Base-by-base conservation (phyloP, 2,888 invertebrate genomes). In the Carcina quercana region DNA sequence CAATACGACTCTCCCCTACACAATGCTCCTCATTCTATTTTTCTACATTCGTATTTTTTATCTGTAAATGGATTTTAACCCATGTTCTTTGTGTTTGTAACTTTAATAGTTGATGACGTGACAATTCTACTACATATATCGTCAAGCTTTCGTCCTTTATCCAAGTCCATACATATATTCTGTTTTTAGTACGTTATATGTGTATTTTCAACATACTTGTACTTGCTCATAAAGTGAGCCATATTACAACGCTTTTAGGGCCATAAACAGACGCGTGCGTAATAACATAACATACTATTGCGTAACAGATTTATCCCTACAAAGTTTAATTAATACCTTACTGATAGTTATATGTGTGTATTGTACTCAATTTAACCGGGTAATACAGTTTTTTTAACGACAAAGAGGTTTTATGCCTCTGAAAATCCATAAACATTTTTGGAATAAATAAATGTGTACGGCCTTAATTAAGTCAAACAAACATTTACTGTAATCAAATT, bases 51-150 rank as follows among this genome's bases (percentile, higher is more conserved):
- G 24, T 22, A 55, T 53, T 60, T 60, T 60, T 59, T 56, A 59
- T 57, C 45, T 51, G 44, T 70, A 72, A 71, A 64, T 64, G 62
- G 63, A 71, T 72, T 72, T 52, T 8, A 15, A 38, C 43, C 28
- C n/a, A n/a, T 21, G 28, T 5, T 43, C 37, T 43, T 29, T 42
- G 43, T 59, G 47, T 40, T 28, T 24, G 37, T 35, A 44, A 25
- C 35, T 57, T 60, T 57, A 58, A 59, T 57, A 45, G n/a, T n/a
- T n/a, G n/a, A n/a, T n/a, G n/a, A n/a, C n/a, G n/a, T n/a, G n/a
- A n/a, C n/a, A n/a, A n/a, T n/a, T n/a, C n/a, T n/a, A n/a, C n/a
- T n/a, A n/a, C n/a, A n/a, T n/a, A n/a, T n/a, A n/a, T n/a, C n/a
- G n/a, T n/a, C n/a, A n/a, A n/a, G n/a, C n/a, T n/a, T n/a, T n/a